phyloP scores from a whole-genome alignment of 2,797 vertebrate species.

The Sebastes nivosus region DNA sequence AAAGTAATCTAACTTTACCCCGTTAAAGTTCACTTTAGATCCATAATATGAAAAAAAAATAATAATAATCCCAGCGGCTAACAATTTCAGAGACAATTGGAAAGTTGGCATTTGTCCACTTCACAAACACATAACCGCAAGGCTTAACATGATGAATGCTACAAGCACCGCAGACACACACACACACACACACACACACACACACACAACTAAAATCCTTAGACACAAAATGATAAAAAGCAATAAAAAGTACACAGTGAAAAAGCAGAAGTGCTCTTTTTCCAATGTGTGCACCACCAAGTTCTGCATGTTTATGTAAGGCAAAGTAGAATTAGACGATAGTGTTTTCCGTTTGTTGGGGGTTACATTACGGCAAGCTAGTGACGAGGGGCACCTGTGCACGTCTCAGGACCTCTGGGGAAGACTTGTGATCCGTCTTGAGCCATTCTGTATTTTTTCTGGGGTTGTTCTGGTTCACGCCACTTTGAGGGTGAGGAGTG shows the following conservation, averaged over 20 bases:
- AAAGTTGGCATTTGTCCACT: neutral
- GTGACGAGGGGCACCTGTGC: slow-evolving; percentile 37
- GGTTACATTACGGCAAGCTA: slow-evolving; percentile 21
- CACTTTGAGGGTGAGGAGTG: neutral
- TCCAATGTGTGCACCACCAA: slow-evolving; percentile 18
- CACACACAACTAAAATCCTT: neutral
- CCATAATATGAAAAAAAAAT: neutral
- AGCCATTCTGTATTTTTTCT: slow-evolving; percentile 2
- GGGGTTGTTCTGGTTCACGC: slow-evolving; percentile 10
- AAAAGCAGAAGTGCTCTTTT: slow-evolving; percentile 14
- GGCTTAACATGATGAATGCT: neutral
- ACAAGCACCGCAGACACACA: neutral
- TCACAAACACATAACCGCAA: neutral
- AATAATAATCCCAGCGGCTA: neutral
- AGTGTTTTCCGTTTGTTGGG: slow-evolving; percentile 4
- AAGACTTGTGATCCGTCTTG: slow-evolving; percentile 52
- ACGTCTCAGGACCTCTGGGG: slow-evolving; percentile 37
- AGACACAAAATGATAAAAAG: slow-evolving; percentile 8
- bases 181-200: neutral
- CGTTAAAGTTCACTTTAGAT: neutral
- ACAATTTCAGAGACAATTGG: neutral
- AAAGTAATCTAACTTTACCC: neutral
- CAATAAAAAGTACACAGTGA: neutral
- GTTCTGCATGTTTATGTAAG: slow-evolving; percentile 36
- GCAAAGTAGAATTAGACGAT: slow-evolving; percentile 36